phyloP scores from a whole-genome alignment of 2,797 vertebrate genomes.

The Malurus splendens region DNA sequence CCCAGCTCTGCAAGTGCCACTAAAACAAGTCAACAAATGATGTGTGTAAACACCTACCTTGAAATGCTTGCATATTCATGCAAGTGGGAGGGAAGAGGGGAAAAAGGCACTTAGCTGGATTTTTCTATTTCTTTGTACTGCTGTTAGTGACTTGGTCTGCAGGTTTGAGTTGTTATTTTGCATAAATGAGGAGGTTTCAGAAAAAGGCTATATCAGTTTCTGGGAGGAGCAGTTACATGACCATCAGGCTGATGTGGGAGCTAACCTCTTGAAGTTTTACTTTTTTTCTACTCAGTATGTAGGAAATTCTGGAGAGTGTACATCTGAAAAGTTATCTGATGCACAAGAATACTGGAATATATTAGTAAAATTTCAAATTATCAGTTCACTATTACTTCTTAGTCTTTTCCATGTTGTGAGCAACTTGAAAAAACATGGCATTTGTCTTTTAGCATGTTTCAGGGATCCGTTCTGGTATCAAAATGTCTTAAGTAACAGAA shows the following conservation, averaged over 20 bases:
- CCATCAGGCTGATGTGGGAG: background rate
- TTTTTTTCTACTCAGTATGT: background rate
- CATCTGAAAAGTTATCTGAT: background rate
- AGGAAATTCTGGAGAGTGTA: background rate
- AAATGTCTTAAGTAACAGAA: background rate
- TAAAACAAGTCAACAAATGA: background rate
- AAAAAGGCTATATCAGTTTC: background rate
- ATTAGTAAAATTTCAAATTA: background rate
- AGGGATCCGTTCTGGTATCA: background rate
- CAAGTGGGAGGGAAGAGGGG: background rate
- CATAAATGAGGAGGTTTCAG: background rate
- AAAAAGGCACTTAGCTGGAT: background rate
- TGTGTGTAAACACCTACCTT: background rate
- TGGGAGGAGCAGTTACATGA: background rate
- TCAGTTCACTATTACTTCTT: background rate
- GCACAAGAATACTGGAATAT: background rate
- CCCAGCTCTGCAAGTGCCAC: background rate
- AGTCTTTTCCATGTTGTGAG: background rate
- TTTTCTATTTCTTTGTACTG: background rate
- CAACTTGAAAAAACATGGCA: background rate
- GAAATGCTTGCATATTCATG: background rate
- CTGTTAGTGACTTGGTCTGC: background rate
- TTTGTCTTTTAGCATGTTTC: background rate
- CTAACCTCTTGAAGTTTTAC: background rate
- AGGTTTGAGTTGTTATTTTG: background rate